A percentile compares a stretch with the other conserved stretches of the same genome.
Conservation (phyloP, 2,797 vertebrate species). For the Lacerta agilis region DNA sequence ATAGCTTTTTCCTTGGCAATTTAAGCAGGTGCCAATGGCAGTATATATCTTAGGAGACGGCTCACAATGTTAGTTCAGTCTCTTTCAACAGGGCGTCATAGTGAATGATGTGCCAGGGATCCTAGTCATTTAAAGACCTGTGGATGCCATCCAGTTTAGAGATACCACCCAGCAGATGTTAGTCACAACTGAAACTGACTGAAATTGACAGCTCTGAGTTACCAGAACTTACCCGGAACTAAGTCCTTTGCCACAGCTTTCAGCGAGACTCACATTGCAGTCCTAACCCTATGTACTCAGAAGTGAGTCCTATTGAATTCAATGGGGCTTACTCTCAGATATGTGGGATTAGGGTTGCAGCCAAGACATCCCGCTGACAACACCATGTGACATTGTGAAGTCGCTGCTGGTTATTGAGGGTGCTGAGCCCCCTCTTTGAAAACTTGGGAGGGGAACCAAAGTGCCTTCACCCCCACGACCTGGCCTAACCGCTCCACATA, state of each 20-base stretch:
- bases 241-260: background rate
- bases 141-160: background rate
- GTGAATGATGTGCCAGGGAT: background rate
- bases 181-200: background rate
- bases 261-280: background rate
- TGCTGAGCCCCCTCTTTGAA: no score
- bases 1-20: slow-evolving; percentile 37
- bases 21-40: slow-evolving; percentile 33
- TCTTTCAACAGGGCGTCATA: background rate
- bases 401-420: no score
- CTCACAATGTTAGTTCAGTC: slow-evolving; percentile 6
- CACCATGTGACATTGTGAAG: no score
- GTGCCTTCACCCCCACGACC: no score
- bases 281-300: background rate
- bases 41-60: slow-evolving; percentile 16
- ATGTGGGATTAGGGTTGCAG: no score
- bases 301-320: no score
- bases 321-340: no score
- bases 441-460: no score
- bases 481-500: no score
- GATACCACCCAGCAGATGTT: background rate
- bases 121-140: background rate
- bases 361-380: no score
- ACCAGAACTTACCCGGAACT: background rate
- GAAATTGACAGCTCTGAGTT: background rate